Percentiles rank a stretch among this genome's conserved stretches.
These are phyloP conservation scores for Calyptomena viridis DNA, from an alignment of 2,113 vertebrate genomes.

Conservation along the genomic window DNA sequence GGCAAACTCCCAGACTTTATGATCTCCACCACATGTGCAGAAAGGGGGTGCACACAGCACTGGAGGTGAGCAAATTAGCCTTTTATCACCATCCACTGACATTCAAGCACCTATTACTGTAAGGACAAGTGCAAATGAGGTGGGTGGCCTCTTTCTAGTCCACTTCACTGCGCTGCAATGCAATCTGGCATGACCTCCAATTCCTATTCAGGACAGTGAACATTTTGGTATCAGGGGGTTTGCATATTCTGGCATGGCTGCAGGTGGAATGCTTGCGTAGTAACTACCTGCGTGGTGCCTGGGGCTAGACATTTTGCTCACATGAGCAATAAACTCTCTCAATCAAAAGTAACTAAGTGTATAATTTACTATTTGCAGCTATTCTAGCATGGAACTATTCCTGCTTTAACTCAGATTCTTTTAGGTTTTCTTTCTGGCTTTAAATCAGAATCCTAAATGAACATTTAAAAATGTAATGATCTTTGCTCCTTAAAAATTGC, in stretches of 20 bases:
- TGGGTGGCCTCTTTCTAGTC: slow-evolving; percentile 58
- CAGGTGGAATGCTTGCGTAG: slow-evolving; percentile 4
- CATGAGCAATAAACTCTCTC: slow-evolving; percentile 52
- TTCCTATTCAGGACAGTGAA: slow-evolving; percentile 26
- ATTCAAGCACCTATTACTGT: slow-evolving; percentile 28
- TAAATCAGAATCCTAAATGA: slow-evolving; percentile 60
- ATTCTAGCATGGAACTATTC: slow-evolving; percentile 18
- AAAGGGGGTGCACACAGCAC: neutral
- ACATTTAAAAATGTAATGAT: slow-evolving; percentile 55
- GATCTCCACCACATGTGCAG: neutral
- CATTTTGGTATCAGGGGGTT: neutral
- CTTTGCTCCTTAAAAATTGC: slow-evolving; percentile 62
- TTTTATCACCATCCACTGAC: slow-evolving; percentile 37
- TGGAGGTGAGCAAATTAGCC: slow-evolving; percentile 12
- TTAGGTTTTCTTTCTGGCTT: slow-evolving; percentile 26
- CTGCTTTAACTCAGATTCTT: slow-evolving; percentile 17
- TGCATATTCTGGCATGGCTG: slow-evolving; percentile 37
- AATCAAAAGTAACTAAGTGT: slow-evolving; percentile 47
- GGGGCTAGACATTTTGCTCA: slow-evolving; percentile 50
- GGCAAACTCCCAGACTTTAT: neutral
- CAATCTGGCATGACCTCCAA: slow-evolving; percentile 48
- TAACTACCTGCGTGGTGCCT: neutral
- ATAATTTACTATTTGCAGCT: slow-evolving; percentile 45
- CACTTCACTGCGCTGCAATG: slow-evolving; percentile 11
- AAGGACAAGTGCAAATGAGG: slow-evolving; percentile 41